Percentiles rank a stretch among this genome's conserved stretches.
Evolutionary conservation across 1,140 invertebrate genomes (phyloP).

Genomic region (Coenobita brevimanus): DNA sequence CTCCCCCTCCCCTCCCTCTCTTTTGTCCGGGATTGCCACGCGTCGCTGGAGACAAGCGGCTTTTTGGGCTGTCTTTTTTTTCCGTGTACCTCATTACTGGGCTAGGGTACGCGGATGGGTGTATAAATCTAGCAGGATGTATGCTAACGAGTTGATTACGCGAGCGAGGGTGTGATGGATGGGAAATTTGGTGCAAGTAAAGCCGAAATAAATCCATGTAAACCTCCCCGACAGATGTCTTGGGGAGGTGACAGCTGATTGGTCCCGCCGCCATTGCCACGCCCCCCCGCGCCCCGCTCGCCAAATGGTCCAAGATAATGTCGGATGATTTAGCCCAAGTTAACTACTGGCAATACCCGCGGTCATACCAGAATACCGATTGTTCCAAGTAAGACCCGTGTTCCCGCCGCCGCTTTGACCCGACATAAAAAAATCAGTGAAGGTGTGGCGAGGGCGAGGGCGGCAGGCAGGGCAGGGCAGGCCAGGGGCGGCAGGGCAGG

Average conservation of each 20-base stretch:
- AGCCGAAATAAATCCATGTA: background rate
- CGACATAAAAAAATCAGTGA: constrained; percentile 41
- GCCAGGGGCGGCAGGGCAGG: background rate
- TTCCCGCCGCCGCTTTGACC: constrained; percentile 45
- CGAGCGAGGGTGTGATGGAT: constrained; percentile 22
- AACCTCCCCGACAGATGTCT: constrained; percentile 41
- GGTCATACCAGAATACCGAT: constrained; percentile 63
- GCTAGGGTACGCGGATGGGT: background rate
- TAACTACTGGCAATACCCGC: constrained; percentile 64
- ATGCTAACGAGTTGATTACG: background rate
- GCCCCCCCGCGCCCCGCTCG: constrained; percentile 38
- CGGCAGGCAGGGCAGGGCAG: background rate
- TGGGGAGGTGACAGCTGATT: constrained; percentile 43
- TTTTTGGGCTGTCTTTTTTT: background rate
- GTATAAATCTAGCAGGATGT: constrained; percentile 17
- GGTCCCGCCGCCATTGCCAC: constrained; percentile 13
- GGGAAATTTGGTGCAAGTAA: background rate
- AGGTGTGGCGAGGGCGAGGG: constrained; percentile 48
- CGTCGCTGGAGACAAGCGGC: background rate
- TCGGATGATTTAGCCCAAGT: constrained; percentile 65
- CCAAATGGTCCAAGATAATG: constrained; percentile 64
- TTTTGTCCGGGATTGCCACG: background rate
- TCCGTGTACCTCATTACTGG: background rate
- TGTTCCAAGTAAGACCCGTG: constrained; percentile 62
- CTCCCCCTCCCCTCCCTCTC: background rate